A percentile compares a stretch with the other conserved stretches of the same genome.
Evolutionary conservation across 1,140 invertebrate species (phyloP).

Genomic region (Anagrus nilaparvatae): DNA sequence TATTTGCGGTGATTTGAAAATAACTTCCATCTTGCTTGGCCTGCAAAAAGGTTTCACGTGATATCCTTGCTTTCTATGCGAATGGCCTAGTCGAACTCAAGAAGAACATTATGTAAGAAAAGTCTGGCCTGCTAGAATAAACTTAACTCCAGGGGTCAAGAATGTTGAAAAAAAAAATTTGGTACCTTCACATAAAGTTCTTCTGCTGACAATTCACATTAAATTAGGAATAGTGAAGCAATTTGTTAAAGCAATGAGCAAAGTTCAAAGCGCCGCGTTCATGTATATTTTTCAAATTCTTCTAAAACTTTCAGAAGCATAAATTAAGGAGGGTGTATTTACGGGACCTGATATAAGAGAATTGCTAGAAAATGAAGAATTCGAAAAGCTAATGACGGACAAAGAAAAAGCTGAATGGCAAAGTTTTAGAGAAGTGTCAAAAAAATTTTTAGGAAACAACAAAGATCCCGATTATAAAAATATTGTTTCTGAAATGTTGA

Average conservation of each 20-base stretch:
- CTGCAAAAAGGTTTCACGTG: background rate
- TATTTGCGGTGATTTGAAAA: background rate
- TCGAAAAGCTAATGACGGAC: too few relatives aligned
- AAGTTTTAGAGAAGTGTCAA: too few relatives aligned
- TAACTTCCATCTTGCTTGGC: background rate
- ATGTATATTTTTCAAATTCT: background rate
- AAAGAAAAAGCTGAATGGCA: too few relatives aligned
- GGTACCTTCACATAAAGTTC: background rate
- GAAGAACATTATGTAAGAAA: too few relatives aligned
- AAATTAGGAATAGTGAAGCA: constrained; percentile 1
- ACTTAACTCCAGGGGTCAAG: background rate
- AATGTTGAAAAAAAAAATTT: constrained; percentile 1
- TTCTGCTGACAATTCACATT: background rate
- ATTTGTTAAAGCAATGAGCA: background rate
- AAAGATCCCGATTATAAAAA: too few relatives aligned
- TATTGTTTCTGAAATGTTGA: too few relatives aligned
- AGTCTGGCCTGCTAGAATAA: background rate
- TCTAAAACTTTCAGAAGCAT: background rate
- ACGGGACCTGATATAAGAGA: background rate
- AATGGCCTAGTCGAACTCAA: background rate
- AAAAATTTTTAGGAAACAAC: too few relatives aligned
- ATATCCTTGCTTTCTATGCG: background rate
- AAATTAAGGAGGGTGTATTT: background rate
- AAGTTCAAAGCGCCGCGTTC: background rate
- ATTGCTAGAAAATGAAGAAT: too few relatives aligned